Evolutionary conservation across 2,888 invertebrate species (phyloP), one percentile per base, ranked within the genome.

Genomic region (Zygogramma bicolorata): DNA sequence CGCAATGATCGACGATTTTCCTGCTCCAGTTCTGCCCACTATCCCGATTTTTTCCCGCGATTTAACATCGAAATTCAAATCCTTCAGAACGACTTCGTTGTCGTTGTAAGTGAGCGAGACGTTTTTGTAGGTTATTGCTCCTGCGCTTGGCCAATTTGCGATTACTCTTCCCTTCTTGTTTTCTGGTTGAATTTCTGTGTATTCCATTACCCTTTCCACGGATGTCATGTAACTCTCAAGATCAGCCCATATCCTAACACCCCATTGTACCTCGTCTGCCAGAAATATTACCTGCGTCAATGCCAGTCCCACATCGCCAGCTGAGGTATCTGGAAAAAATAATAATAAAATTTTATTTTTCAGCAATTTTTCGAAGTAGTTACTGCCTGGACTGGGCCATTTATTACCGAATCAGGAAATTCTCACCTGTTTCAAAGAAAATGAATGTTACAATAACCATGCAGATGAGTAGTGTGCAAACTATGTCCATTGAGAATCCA

Each of bases 241-340:
- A 85, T 97, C 97, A 0, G 97, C 95, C 81, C 96, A 96, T 86
- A 97, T 96, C 1, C 97, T 89, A 38, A 91, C 88, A 3, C 89
- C 90, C 90, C 90, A 91, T 81, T 91, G 90, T 79, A 91, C 79
- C 85, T 88, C 86, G 10, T 93, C 93, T 0, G 94, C 93, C 69
- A 95, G 89, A 0, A 92, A 91, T 86, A 95, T 93, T n/a, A 94
- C 93, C 84, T 95, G 94, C 0, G 94, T 94, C 63, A 95, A 92
- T 20, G 94, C 94, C 69, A 95, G 85, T 38, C 82, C 82, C 5
- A 82, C 80, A 57, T 79, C 75, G 13, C 83, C 83, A 22, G 80
- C 81, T n/a, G 77, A 74, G 3, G 75, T 75, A 75, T 73, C 83
- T 83, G 58, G 57, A 81, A 79, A 53, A n/a, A n/a, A n/a, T n/a